These are phyloP conservation scores for Uromys caudimaculatus DNA, from an alignment of 2,797 vertebrate species.

Conservation along the genomic window DNA sequence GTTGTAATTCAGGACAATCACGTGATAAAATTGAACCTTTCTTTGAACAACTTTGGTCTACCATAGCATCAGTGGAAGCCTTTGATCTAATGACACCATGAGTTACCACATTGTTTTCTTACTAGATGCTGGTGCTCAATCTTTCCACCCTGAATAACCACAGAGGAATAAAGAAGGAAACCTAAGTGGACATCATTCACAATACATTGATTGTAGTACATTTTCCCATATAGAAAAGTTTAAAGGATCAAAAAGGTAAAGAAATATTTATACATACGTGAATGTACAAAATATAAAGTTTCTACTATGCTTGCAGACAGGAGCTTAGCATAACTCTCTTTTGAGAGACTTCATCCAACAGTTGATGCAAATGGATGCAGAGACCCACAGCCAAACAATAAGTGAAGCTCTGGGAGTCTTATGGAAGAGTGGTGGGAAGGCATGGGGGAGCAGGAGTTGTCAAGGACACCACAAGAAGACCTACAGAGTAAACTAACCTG, in stretches of 20 bases:
- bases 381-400: not conserved
- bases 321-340: not conserved
- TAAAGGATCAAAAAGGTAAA: not conserved
- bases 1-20: conserved; percentile 31
- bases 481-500: not conserved
- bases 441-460: not conserved
- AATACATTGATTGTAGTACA: not conserved
- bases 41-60: conserved; percentile 43
- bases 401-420: not conserved
- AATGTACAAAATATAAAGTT: not conserved
- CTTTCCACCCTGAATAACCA: not conserved
- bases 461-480: not conserved
- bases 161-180: not conserved
- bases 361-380: not conserved
- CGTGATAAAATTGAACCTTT: conserved; percentile 3
- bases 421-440: not conserved
- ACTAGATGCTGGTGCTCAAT: not conserved
- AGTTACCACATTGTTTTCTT: not conserved
- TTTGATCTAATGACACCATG: conserved; percentile 46
- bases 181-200: not conserved
- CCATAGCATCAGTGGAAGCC: not conserved
- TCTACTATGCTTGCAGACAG: not conserved
- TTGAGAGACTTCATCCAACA: not conserved
- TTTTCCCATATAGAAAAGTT: not conserved
- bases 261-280: not conserved